Conservation (phyloP, 2,888 invertebrate genomes). For the Harpalus rufipes region DNA sequence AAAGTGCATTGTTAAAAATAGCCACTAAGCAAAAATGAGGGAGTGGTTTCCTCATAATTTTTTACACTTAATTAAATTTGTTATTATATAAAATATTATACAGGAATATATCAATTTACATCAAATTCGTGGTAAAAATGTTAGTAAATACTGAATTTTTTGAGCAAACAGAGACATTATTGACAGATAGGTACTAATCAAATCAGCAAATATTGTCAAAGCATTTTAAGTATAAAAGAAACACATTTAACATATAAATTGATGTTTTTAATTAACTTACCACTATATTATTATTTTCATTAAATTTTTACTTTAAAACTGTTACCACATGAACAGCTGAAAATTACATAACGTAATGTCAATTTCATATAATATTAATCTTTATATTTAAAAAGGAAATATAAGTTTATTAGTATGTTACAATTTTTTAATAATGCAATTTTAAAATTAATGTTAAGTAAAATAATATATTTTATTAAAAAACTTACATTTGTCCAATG, state of each 20-base stretch:
- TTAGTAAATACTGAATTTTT: conserved; percentile 28
- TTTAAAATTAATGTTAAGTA: conserved; percentile 7
- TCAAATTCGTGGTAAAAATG: not conserved
- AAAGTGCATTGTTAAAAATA: conserved; percentile 57
- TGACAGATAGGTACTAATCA: conserved; percentile 38
- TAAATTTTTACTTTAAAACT: conserved; percentile 5
- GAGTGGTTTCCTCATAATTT: not conserved
- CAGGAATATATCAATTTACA: not conserved
- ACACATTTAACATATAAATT: conserved; percentile 8
- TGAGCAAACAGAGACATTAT: conserved; percentile 28
- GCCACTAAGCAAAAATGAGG: conserved; percentile 2
- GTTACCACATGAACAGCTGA: conserved; percentile 51
- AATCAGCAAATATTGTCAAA: conserved; percentile 48
- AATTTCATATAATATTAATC: conserved; percentile 34
- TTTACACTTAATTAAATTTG: not conserved
- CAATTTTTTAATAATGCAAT: not conserved
- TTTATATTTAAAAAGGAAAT: not conserved
- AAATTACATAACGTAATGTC: conserved; percentile 64
- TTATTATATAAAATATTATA: not conserved
- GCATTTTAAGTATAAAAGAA: conserved; percentile 10
- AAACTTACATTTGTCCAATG: conserved; percentile 61
- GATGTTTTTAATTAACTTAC: not conserved
- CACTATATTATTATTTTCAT: not conserved
- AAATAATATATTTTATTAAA: conserved; percentile 29
- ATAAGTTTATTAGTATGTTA: conserved; percentile 1